Conservation (phyloP, 2,888 invertebrate species). For the Acrocera orbiculus region DNA sequence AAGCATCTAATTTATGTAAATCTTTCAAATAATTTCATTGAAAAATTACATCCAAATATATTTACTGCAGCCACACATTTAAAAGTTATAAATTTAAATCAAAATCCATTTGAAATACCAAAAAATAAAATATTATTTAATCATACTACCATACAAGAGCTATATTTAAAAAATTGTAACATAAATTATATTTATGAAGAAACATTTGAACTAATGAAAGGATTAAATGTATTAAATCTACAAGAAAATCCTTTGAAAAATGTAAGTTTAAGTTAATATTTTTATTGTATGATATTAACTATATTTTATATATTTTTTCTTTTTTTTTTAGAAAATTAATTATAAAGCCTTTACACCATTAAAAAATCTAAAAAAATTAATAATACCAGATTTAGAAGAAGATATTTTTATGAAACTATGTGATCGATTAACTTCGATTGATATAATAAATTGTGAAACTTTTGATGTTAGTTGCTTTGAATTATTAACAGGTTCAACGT, state of each 20-base stretch:
- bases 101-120: conserved; percentile 25
- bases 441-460: conserved; percentile 24
- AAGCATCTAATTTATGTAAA: conserved; percentile 23
- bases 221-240: conserved; percentile 25
- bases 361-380: conserved; percentile 24
- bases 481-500: conserved; percentile 25
- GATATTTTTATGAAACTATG: conserved; percentile 23
- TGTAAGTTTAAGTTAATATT: conserved; percentile 14
- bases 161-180: conserved; percentile 27
- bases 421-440: conserved; percentile 24
- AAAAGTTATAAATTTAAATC: conserved; percentile 24
- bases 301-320: background rate
- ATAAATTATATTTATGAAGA: conserved; percentile 24
- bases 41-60: conserved; percentile 22
- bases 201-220: conserved; percentile 24
- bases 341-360: conserved; percentile 25
- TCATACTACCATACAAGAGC: conserved; percentile 22
- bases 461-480: conserved; percentile 30
- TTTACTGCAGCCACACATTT: conserved; percentile 24
- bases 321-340: conserved; percentile 25
- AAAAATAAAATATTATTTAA: conserved; percentile 22
- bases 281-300: conserved; percentile 8
- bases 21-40: conserved; percentile 25
- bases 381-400: conserved; percentile 24
- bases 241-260: conserved; percentile 25